Percentiles rank a stretch among this genome's conserved stretches.
Conservation (phyloP, 1,140 invertebrate species). For the Drosophila azteca region DNA sequence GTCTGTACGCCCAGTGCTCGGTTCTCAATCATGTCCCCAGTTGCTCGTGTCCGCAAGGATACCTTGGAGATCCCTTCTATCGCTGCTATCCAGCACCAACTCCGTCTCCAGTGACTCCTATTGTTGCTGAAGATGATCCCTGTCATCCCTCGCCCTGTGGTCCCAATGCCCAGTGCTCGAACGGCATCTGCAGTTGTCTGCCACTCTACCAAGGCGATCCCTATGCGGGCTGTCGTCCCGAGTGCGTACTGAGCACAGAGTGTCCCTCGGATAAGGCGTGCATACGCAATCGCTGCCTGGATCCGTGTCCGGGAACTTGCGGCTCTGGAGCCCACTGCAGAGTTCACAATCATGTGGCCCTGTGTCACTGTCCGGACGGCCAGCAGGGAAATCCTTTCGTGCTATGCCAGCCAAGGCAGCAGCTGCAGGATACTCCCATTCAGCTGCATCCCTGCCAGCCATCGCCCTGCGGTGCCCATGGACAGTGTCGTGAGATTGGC, state of each 20-base stretch:
- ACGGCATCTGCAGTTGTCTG: slow-evolving; percentile 84
- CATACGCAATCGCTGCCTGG: slow-evolving; percentile 88
- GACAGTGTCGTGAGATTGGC: slow-evolving; percentile 84
- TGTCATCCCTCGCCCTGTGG: slow-evolving; percentile 91
- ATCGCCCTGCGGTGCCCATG: slow-evolving; percentile 86
- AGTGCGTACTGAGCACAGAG: slow-evolving; percentile 93
- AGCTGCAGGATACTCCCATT: slow-evolving; percentile 79
- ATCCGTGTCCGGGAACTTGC: slow-evolving; percentile 91
- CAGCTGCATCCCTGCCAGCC: slow-evolving; percentile 85
- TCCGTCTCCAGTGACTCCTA: slow-evolving; percentile 85
- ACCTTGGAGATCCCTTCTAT: slow-evolving; percentile 87
- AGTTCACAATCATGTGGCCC: slow-evolving; percentile 88
- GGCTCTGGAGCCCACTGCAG: slow-evolving; percentile 89
- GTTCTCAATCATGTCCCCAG: slow-evolving; percentile 90
- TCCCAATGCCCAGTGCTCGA: slow-evolving; percentile 89
- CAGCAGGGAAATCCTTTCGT: slow-evolving; percentile 75
- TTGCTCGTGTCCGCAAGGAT: slow-evolving; percentile 89
- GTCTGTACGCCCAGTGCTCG: slow-evolving; percentile 89
- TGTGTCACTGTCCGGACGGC: slow-evolving; percentile 70
- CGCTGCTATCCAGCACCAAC: slow-evolving; percentile 84
- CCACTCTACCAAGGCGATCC: slow-evolving; percentile 90
- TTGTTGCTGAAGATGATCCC: slow-evolving; percentile 87
- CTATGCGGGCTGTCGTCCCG: slow-evolving; percentile 89
- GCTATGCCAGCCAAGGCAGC: slow-evolving; percentile 51
- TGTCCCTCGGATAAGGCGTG: slow-evolving; percentile 90